Evolutionary conservation across 2,797 vertebrate species (phyloP), one percentile per base, ranked within the genome.

Genomic region (Echiichthys vipera): DNA sequence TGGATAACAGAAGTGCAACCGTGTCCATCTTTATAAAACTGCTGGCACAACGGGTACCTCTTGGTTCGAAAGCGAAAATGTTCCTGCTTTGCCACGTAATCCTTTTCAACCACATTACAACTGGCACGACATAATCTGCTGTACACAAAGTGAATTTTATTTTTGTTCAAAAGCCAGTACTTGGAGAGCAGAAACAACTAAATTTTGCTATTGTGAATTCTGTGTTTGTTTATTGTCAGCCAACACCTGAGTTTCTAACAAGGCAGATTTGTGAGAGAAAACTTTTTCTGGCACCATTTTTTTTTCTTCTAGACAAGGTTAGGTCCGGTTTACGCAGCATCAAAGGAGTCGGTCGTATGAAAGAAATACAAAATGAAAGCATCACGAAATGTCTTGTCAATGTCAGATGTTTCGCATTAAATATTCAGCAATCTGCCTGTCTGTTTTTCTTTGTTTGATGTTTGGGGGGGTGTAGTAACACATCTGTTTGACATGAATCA

Each of bases 401-500:
- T 65, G 75, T 91, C 86, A 81, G 85, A 83, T 77, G 71, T 75
- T 61, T 29, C 8, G 30, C 72, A 74, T 85, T 37, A 81, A 83
- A 82, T 82, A 87, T 90, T 84, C 71, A 84, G 61, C 62, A 40
- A 24, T 67, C 39, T 62, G 73, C 65, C 66, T 62, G 71, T 89
- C 88, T 89, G 81, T 79, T 84, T 84, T 49, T 49, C 58, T 67
- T 4, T 20, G 79, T 85, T 75, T 84, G 77, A 78, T 73, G 87
- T 79, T 74, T 73, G 73, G 71, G 58, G 78, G 74, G 71, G 51
- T 68, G 80, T 56, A 71, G 69, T 37, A 73, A 75, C 71, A 66
- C 43, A 71, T 65, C 77, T 76, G 74, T 81, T 64, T 72, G 81
- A 87, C 83, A 80, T 15, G 43, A 73, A 78, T 63, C 69, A 58